Evolutionary conservation across 2,113 vertebrate species (phyloP).

Genomic region (Pipa parva): DNA sequence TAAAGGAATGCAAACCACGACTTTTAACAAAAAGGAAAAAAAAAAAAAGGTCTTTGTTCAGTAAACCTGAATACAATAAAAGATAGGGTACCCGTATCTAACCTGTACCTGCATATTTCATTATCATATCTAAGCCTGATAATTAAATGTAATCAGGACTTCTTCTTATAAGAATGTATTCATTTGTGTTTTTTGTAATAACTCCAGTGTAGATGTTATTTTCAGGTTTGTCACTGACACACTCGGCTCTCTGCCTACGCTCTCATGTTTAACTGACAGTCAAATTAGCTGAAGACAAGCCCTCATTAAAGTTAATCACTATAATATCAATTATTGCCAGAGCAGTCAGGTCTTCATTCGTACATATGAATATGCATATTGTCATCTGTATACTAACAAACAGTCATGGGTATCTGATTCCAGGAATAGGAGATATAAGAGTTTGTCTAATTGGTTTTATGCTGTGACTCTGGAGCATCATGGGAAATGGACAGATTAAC

Average conservation of each 20-base stretch:
- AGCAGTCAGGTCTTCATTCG: neutral
- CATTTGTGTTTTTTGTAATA: conserved; percentile 1
- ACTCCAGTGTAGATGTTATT: neutral
- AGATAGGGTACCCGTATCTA: neutral
- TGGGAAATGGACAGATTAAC: too few relatives aligned
- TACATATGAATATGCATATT: neutral
- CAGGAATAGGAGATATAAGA: neutral
- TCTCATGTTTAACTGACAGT: neutral
- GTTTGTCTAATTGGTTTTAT: too few relatives aligned
- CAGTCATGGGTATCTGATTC: neutral
- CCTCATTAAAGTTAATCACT: neutral
- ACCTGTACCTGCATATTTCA: neutral
- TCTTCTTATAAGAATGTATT: neutral
- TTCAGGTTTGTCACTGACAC: neutral
- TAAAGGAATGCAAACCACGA: neutral
- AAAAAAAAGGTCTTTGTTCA: neutral
- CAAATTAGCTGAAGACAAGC: neutral
- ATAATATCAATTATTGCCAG: neutral
- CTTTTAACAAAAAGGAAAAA: neutral
- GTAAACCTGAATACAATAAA: neutral
- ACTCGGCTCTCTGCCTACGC: neutral
- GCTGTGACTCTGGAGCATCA: too few relatives aligned
- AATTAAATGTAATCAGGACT: neutral
- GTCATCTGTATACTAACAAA: neutral
- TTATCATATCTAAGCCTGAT: neutral